A percentile compares a stretch with the other conserved stretches of the same genome.
Conservation (phyloP, 2,113 vertebrate genomes). For the Pteropus alecto region DNA sequence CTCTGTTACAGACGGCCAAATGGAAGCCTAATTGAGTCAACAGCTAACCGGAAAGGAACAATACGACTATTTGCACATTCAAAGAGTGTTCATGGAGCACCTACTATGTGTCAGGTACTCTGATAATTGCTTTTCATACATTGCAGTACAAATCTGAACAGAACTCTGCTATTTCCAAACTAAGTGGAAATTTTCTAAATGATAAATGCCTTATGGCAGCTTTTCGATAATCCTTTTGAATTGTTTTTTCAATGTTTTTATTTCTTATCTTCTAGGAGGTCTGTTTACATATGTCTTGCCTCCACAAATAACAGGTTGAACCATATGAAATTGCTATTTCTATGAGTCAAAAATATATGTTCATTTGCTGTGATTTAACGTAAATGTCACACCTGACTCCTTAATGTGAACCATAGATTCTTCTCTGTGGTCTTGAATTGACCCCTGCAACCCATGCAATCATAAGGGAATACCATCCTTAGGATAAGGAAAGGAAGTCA, state of each 20-base stretch:
- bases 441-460: background rate
- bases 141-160: background rate
- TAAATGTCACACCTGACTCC: background rate
- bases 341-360: background rate
- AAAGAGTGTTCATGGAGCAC: background rate
- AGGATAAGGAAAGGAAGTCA: background rate
- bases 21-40: background rate
- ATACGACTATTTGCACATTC: background rate
- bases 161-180: background rate
- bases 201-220: background rate
- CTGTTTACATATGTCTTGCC: background rate
- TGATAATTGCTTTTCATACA: background rate
- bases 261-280: slow-evolving; percentile 10
- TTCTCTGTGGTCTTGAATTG: slow-evolving; percentile 1
- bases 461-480: background rate
- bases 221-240: slow-evolving; percentile 7
- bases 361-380: slow-evolving; percentile 25
- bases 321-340: background rate
- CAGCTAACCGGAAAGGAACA: background rate
- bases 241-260: slow-evolving; percentile 20
- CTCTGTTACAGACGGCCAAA: background rate
- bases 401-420: background rate
- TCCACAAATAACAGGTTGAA: background rate
- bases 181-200: background rate
- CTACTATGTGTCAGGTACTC: background rate